Evolutionary conservation across 2,113 vertebrate genomes (phyloP).

Genomic region (pig (Sus scrofa)): DNA sequence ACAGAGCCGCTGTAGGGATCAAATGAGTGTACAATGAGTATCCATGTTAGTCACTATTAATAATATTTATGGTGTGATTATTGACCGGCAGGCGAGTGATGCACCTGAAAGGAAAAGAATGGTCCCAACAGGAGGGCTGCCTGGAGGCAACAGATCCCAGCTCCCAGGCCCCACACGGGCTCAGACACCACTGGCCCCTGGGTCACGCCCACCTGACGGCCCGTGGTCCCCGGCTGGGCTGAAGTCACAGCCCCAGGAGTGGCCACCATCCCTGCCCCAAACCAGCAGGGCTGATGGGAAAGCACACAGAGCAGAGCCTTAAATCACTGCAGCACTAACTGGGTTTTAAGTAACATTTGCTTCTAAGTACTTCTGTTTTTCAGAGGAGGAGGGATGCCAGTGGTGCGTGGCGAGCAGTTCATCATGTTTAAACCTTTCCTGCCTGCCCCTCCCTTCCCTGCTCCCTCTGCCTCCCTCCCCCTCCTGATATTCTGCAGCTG

Average conservation of each 20-base stretch:
- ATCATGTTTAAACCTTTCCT: not conserved
- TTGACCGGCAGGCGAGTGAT: not conserved
- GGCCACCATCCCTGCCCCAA: not conserved
- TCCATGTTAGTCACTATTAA: too few relatives aligned
- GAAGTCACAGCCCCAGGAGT: not conserved
- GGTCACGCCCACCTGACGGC: not conserved
- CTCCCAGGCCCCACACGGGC: not conserved
- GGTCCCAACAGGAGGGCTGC: not conserved
- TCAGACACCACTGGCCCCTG: not conserved
- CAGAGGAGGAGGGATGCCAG: not conserved
- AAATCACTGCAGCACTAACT: not conserved
- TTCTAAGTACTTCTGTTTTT: slow-evolving; percentile 14
- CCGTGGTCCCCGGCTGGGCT: not conserved
- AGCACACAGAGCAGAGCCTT: not conserved
- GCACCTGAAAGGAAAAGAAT: not conserved
- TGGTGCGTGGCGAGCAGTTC: not conserved
- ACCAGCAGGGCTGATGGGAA: not conserved
- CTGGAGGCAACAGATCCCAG: not conserved
- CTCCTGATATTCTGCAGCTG: not conserved
- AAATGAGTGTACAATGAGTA: not conserved
- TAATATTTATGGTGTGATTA: not conserved
- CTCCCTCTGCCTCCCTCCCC: not conserved
- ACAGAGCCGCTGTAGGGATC: not conserved
- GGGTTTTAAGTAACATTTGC: slow-evolving; percentile 22
- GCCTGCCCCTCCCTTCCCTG: not conserved